phyloP scores from a whole-genome alignment of 2,797 vertebrate genomes.

The Argyrosomus regius region DNA sequence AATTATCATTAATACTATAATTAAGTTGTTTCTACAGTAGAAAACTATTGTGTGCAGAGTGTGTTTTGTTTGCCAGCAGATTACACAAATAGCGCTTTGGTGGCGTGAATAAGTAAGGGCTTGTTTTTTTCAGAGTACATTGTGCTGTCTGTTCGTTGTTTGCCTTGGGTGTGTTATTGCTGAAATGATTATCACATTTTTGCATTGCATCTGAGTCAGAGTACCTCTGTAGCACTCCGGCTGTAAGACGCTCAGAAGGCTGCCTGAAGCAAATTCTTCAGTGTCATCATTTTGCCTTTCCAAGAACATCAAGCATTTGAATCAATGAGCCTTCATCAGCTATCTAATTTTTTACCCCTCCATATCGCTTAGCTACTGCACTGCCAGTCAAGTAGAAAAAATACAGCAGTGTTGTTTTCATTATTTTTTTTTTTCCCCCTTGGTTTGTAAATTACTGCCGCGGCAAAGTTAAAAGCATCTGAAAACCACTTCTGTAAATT shows the following conservation, averaged over 20 bases:
- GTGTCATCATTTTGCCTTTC: conserved; percentile 73
- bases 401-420: conserved; percentile 75
- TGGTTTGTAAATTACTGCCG: conserved; percentile 81
- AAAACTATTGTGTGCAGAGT: background rate
- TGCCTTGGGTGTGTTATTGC: conserved; percentile 65
- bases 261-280: conserved; percentile 69
- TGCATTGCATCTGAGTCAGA: conserved; percentile 58
- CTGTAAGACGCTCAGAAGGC: conserved; percentile 55
- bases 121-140: conserved; percentile 10
- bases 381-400: conserved; percentile 72
- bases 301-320: conserved; percentile 81
- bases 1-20: conserved; percentile 15
- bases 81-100: background rate
- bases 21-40: background rate
- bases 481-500: conserved; percentile 86
- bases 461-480: conserved; percentile 83
- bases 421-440: conserved; percentile 32
- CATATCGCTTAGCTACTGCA: conserved; percentile 68
- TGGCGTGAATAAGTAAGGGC: background rate
- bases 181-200: conserved; percentile 64
- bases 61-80: conserved; percentile 16
- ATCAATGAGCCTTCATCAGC: conserved; percentile 81
- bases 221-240: conserved; percentile 32
- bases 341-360: conserved; percentile 76
- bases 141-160: conserved; percentile 45